Base-by-base conservation (phyloP, 2,113 vertebrate species). In the Oncorhynchus tshawytscha region DNA sequence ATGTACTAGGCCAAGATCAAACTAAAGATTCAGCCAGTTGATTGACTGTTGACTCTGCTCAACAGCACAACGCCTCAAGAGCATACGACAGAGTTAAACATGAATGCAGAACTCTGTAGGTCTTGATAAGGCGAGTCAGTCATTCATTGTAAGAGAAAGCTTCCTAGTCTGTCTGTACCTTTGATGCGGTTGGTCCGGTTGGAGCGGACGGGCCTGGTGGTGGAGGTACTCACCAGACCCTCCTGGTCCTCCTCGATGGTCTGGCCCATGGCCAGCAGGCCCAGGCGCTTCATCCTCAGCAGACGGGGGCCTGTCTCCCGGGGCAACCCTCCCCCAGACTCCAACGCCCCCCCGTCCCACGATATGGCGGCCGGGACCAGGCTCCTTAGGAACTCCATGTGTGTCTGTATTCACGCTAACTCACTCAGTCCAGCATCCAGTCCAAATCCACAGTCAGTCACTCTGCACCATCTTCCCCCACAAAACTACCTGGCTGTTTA, bases 351-450 rank as follows among this genome's bases (percentile, higher is more conserved):
- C 68, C 73, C 81, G 24, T 76, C 64, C 92, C 91, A 78, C 75
- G 70, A 95, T 84, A 92, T 85, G 13, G 83, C 87, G 1, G 89
- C 74, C 31, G 96, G 96, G 77, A 97, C 94, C 0, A 96, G 94
- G 92, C 94, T 96, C 91, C 93, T 99, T 60, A 99, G 90, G 88
- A 98, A 99, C 39, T 97, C 96, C 96, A 98, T 98, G 72, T 85
- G 89, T 18, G 49, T 62, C 45, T 73, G 24, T 60, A 18, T 57
- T 39, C 39, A 24, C 31, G 76, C 71, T 81, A 49, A 60, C 25
- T 82, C 49, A 74, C 79, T 86, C 75, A 82, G 75, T 85, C 81
- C 24, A 72, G 70, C 49, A 72, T 16, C 66, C 60, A 70, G 57
- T 86, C 81, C 78, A 81, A 18, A 16, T 16, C 16, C 59, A 20